Evolutionary conservation across 2,797 vertebrate species (phyloP).

Genomic region (Caiman crocodilus): DNA sequence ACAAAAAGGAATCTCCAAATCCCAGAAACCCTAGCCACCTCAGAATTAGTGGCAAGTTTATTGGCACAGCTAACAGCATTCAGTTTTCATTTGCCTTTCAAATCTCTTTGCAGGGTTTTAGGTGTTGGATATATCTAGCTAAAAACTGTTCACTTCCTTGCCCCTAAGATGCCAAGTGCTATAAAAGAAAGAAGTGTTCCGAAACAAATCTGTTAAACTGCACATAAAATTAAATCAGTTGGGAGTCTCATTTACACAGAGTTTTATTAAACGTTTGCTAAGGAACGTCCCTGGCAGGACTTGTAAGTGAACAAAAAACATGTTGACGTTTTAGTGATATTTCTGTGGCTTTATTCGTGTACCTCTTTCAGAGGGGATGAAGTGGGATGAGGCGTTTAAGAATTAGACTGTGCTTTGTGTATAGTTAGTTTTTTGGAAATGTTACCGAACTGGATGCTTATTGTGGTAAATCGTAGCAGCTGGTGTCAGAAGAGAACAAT

Average conservation of each 20-base stretch:
- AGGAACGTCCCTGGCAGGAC: neutral
- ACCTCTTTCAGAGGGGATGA: conserved; percentile 32
- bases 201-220: neutral
- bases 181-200: neutral
- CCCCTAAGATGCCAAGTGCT: neutral
- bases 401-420: neutral
- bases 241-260: neutral
- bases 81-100: too few relatives aligned
- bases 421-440: rapidly evolving
- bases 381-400: neutral
- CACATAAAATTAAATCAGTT: neutral
- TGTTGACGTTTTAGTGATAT: conserved; percentile 5
- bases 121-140: neutral
- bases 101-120: neutral
- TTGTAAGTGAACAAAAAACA: neutral
- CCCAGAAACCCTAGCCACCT: too few relatives aligned
- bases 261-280: conserved; percentile 23
- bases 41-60: too few relatives aligned
- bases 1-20: neutral
- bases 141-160: neutral
- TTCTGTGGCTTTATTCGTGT: conserved; percentile 36
- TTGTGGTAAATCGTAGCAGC: neutral
- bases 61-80: neutral
- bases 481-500: neutral
- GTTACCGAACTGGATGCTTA: neutral